phyloP scores from a whole-genome alignment of 2,113 vertebrate genomes.

The Lophotis ruficrista region DNA sequence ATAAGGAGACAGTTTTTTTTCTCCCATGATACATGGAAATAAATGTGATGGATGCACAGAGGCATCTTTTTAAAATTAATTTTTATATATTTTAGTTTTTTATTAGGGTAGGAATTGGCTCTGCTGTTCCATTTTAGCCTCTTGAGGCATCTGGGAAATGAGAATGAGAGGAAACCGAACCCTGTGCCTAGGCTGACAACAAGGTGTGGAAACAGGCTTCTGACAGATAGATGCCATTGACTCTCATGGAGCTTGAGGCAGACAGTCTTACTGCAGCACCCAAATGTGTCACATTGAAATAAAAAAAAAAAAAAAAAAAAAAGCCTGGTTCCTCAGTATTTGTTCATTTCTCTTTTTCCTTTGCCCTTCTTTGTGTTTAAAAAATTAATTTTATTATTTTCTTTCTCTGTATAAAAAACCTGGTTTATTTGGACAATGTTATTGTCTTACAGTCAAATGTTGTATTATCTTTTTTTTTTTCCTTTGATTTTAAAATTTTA shows the following conservation, averaged over 20 bases:
- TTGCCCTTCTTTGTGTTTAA: neutral
- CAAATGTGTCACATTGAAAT: neutral
- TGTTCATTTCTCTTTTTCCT: neutral
- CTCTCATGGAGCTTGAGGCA: neutral
- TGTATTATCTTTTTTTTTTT: neutral
- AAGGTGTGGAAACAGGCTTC: neutral
- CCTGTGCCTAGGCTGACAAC: neutral
- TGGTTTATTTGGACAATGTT: neutral
- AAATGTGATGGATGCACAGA: neutral
- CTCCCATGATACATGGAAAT: neutral
- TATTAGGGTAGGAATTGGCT: neutral
- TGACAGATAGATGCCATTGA: neutral
- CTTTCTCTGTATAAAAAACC: neutral
- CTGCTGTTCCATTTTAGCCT: neutral
- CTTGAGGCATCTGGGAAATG: neutral
- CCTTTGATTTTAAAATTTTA: neutral
- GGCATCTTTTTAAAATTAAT: neutral
- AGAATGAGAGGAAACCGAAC: neutral
- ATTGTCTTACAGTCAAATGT: neutral
- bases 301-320: neutral
- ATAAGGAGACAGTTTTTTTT: neutral
- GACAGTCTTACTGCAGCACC: neutral
- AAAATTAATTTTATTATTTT: neutral
- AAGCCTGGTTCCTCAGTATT: neutral
- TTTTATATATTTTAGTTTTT: neutral